Conservation (phyloP, 2,797 vertebrate genomes). For the Darevskia nairensis region DNA sequence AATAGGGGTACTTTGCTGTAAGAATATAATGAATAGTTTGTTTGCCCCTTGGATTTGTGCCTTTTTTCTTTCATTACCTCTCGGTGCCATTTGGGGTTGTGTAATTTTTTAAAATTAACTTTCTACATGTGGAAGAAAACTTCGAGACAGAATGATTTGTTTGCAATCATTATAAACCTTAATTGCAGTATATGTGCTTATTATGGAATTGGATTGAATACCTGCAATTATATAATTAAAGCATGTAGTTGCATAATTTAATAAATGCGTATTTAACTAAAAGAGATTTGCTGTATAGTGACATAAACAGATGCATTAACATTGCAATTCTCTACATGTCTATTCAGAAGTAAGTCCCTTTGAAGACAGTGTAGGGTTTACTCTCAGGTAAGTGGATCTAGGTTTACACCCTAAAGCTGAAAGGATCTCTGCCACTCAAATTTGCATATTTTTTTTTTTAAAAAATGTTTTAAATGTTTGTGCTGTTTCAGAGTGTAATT, state of each 20-base stretch:
- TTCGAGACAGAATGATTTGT: conserved; percentile 15
- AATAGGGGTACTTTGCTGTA: neutral
- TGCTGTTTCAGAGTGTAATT: conserved; percentile 19
- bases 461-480: neutral
- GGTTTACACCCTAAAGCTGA: neutral
- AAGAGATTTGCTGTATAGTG: conserved; percentile 21
- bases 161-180: conserved; percentile 39
- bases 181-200: conserved; percentile 42
- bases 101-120: conserved; percentile 29
- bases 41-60: neutral
- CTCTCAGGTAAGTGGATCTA: neutral
- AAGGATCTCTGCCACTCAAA: neutral
- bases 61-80: conserved; percentile 15
- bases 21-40: neutral
- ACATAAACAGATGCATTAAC: conserved; percentile 10
- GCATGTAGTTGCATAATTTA: conserved; percentile 40
- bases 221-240: conserved; percentile 51
- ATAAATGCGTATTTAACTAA: conserved; percentile 37
- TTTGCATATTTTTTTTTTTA: neutral
- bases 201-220: conserved; percentile 47
- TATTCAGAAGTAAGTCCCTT: neutral
- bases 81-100: neutral
- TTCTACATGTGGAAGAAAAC: conserved; percentile 8
- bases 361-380: neutral
- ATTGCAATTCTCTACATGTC: neutral